Percentiles rank a stretch among this genome's conserved stretches.
phyloP scores from a whole-genome alignment of 2,888 invertebrate genomes.

The Dichetophora obliterata region DNA sequence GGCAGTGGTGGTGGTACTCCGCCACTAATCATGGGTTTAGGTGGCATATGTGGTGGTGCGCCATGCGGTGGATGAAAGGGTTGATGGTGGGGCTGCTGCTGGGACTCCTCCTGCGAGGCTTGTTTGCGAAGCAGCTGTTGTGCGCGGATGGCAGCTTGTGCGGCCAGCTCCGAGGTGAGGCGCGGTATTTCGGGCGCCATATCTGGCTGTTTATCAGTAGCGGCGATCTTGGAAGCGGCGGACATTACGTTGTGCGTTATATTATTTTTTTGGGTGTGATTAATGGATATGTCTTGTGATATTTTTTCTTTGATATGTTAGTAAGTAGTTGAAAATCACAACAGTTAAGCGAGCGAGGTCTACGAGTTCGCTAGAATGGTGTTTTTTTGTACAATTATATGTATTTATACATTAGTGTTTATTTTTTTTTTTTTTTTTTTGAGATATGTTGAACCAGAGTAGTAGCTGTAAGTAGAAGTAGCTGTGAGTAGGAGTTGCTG shows the following conservation, averaged over 20 bases:
- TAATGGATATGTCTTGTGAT: not conserved
- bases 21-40: constrained; percentile 49
- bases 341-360: not conserved
- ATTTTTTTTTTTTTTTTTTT: not conserved
- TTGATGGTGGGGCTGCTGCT: constrained; percentile 38
- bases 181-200: constrained; percentile 68
- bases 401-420: not conserved
- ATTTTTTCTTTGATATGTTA: constrained; percentile 13
- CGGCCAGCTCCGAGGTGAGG: constrained; percentile 68
- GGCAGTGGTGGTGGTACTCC: constrained; percentile 56
- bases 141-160: constrained; percentile 68
- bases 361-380: not conserved
- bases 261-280: not conserved
- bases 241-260: not conserved
- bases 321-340: not conserved
- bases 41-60: constrained; percentile 54
- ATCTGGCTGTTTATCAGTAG: constrained; percentile 57
- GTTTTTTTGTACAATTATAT: not conserved
- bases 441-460: not conserved
- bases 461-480: not conserved
- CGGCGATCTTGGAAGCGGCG: constrained; percentile 35
- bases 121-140: constrained; percentile 67
- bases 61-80: constrained; percentile 33
- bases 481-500: not conserved
- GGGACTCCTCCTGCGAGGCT: constrained; percentile 58